These are phyloP conservation scores for Meiosimyza platycephala DNA, from an alignment of 2,888 invertebrate species.

Conservation along the genomic window DNA sequence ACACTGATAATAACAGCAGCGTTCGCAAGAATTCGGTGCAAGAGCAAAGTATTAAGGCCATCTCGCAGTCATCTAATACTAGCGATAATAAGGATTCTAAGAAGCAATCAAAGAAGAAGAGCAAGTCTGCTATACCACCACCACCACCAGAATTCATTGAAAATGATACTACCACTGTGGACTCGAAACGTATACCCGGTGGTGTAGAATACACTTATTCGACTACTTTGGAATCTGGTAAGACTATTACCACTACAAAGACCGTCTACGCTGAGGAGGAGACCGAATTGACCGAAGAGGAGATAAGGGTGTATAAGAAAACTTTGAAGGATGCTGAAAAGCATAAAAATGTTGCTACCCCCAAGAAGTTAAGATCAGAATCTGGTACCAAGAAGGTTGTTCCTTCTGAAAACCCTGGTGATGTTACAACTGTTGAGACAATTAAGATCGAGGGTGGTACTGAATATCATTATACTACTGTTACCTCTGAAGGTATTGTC, in stretches of 20 bases:
- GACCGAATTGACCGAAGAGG: constrained; percentile 64
- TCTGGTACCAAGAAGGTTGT: constrained; percentile 65
- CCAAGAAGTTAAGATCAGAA: constrained; percentile 63
- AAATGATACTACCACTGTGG: constrained; percentile 62
- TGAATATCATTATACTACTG: constrained; percentile 65
- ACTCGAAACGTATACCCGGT: constrained; percentile 60
- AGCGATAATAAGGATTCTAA: constrained; percentile 57
- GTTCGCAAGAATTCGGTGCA: constrained; percentile 63
- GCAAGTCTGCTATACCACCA: constrained; percentile 58
- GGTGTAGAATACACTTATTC: constrained; percentile 64
- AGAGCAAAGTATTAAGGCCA: constrained; percentile 58
- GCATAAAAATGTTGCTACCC: constrained; percentile 64
- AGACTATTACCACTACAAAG: constrained; percentile 64
- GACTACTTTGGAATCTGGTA: constrained; percentile 62
- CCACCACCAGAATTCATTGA: constrained; percentile 64
- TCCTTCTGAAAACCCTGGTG: constrained; percentile 65
- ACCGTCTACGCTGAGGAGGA: constrained; percentile 66
- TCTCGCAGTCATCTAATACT: constrained; percentile 52
- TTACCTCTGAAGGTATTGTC: constrained; percentile 64
- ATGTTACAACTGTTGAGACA: constrained; percentile 66
- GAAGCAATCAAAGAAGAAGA: constrained; percentile 58
- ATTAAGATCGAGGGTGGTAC: constrained; percentile 66
- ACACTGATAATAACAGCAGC: constrained; percentile 61
- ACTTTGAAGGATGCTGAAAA: constrained; percentile 66
- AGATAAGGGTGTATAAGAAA: constrained; percentile 63